Evolutionary conservation across 2,113 vertebrate species (phyloP).

Genomic region (Orthonyx spaldingii): DNA sequence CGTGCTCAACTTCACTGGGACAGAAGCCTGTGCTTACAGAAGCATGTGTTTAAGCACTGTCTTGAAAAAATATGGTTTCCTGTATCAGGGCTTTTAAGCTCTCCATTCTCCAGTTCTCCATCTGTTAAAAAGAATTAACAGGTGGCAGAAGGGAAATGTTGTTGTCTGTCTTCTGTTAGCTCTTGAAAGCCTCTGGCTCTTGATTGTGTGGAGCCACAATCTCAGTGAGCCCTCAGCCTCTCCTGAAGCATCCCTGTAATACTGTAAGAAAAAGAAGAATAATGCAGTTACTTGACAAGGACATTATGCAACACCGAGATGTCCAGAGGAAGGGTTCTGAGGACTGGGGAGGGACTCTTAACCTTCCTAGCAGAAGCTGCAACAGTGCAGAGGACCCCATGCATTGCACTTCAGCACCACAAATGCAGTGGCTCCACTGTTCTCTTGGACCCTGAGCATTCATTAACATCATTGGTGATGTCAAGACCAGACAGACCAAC

Average conservation of each 20-base stretch:
- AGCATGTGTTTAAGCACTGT: constrained; percentile 32
- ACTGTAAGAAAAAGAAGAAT: background rate
- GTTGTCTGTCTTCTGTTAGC: constrained; percentile 45
- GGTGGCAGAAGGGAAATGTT: constrained; percentile 58
- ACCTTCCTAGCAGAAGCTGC: background rate
- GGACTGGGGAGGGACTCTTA: background rate
- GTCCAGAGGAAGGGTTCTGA: background rate
- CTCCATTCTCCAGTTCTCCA: constrained; percentile 39
- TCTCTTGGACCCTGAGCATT: background rate
- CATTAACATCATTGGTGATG: background rate
- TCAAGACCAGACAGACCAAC: rapidly evolving
- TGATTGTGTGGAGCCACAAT: background rate
- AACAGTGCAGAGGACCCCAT: background rate
- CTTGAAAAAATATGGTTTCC: constrained; percentile 57
- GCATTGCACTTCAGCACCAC: background rate
- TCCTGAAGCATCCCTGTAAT: background rate
- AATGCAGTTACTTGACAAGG: background rate
- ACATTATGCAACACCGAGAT: background rate
- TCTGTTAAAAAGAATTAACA: constrained; percentile 63
- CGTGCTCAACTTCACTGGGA: background rate
- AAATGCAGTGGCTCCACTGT: background rate
- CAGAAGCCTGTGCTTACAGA: constrained; percentile 31
- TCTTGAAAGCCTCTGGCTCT: constrained; percentile 1
- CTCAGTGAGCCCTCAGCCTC: background rate
- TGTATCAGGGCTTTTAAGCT: constrained; percentile 61